Conservation (phyloP, 2,797 vertebrate species). For the Lemur catta region DNA sequence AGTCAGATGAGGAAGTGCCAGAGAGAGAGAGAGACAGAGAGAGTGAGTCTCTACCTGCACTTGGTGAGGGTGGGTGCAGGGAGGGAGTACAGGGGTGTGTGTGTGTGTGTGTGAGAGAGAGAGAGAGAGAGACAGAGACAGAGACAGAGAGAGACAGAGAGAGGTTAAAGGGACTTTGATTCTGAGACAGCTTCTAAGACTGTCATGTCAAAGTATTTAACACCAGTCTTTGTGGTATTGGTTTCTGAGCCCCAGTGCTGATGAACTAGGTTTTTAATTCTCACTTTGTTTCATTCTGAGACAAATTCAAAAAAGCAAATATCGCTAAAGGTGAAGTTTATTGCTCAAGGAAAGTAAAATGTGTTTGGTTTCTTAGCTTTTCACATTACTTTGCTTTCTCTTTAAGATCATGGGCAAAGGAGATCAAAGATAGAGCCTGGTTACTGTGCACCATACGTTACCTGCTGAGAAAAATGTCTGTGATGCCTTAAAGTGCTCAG, state of each 20-base stretch:
- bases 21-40: background rate
- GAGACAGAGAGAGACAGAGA: background rate
- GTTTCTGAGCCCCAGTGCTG: background rate
- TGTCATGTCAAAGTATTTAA: background rate
- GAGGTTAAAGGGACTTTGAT: background rate
- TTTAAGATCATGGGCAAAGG: background rate
- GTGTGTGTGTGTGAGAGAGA: background rate
- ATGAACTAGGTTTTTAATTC: background rate
- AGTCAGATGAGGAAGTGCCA: background rate
- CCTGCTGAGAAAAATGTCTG: background rate
- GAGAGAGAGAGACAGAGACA: background rate
- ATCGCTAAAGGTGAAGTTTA: background rate
- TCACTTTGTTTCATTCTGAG: conserved; percentile 3
- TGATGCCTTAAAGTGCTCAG: background rate
- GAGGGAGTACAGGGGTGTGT: background rate
- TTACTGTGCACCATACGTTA: background rate
- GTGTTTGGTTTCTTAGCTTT: background rate
- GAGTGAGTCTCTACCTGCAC: background rate
- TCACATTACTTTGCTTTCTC: background rate
- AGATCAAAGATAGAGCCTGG: background rate
- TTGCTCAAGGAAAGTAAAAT: background rate
- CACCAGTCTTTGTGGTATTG: background rate
- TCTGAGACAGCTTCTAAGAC: background rate
- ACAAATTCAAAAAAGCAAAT: background rate
- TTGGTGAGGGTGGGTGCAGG: background rate